Evolutionary conservation across 2,888 invertebrate genomes (phyloP).

Genomic region (Caenorhabditis panamensis): DNA sequence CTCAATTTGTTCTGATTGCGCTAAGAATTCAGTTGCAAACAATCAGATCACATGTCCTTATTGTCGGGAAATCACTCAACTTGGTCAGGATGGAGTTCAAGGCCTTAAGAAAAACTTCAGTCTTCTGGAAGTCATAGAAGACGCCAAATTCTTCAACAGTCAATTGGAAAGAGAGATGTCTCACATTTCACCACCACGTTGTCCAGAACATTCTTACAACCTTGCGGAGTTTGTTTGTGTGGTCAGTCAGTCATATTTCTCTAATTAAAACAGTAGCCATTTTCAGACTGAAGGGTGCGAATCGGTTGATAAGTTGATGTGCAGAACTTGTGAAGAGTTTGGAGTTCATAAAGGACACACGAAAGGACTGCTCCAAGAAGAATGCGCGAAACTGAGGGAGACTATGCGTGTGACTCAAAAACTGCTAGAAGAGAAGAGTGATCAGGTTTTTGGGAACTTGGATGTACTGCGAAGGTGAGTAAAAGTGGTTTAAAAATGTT

Average conservation of each 20-base stretch:
- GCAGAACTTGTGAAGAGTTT: conserved; percentile 12
- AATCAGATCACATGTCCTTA: background rate
- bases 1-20: background rate
- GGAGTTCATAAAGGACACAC: conserved; percentile 6
- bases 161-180: background rate
- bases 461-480: background rate
- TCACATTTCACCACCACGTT: background rate
- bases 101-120: background rate
- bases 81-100: background rate
- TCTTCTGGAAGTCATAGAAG: background rate
- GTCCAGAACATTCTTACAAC: background rate
- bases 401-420: background rate
- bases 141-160: background rate
- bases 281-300: background rate
- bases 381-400: background rate
- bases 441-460: background rate
- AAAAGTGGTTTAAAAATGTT: too few species aligned
- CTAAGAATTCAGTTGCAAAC: background rate
- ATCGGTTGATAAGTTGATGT: conserved; percentile 8
- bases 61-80: background rate
- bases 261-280: too few species aligned
- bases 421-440: background rate
- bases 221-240: background rate
- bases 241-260: background rate
- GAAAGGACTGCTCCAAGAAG: background rate